Conservation (phyloP, 2,797 vertebrate species). For the Tinamus major region DNA sequence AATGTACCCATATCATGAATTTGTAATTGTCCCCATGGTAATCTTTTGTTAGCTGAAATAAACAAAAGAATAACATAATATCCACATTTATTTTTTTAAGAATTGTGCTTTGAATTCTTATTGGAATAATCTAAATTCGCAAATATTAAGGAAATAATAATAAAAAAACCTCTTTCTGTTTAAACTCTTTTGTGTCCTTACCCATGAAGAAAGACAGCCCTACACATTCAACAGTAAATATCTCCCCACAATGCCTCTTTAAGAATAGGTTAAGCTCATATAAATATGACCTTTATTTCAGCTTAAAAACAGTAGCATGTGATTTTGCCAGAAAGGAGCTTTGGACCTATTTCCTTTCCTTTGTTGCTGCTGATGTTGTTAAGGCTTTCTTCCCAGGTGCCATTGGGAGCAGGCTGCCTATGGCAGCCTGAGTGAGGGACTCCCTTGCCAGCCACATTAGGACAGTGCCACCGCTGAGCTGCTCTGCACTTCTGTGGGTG, state of each 20-base stretch:
- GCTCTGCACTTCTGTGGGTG: rapidly evolving
- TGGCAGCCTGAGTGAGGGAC: rapidly evolving
- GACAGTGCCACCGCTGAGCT: rapidly evolving
- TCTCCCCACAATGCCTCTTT: not conserved
- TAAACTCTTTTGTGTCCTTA: not conserved
- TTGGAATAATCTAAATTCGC: constrained; percentile 11
- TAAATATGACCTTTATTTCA: not conserved
- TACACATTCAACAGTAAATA: not conserved
- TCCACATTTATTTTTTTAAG: constrained; percentile 47
- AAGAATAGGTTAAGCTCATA: not conserved
- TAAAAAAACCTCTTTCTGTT: not conserved
- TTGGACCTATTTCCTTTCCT: not conserved
- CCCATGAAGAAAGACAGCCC: not conserved
- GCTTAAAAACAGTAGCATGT: not conserved
- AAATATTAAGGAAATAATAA: not conserved
- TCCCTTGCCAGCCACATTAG: rapidly evolving
- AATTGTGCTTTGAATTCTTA: constrained; percentile 14
- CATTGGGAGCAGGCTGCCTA: not conserved
- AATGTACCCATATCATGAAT: constrained; percentile 69
- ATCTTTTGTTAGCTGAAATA: constrained; percentile 71
- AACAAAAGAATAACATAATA: constrained; percentile 59
- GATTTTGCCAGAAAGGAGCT: not conserved
- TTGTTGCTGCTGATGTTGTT: not conserved
- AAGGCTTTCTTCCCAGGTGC: not conserved
- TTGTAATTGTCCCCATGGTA: constrained; percentile 65